Percentiles rank a stretch among this genome's conserved stretches.
phyloP scores from a whole-genome alignment of 30 jellyfish, hydroid and myxozoan genomes.

The Nemopilema nomurai region DNA sequence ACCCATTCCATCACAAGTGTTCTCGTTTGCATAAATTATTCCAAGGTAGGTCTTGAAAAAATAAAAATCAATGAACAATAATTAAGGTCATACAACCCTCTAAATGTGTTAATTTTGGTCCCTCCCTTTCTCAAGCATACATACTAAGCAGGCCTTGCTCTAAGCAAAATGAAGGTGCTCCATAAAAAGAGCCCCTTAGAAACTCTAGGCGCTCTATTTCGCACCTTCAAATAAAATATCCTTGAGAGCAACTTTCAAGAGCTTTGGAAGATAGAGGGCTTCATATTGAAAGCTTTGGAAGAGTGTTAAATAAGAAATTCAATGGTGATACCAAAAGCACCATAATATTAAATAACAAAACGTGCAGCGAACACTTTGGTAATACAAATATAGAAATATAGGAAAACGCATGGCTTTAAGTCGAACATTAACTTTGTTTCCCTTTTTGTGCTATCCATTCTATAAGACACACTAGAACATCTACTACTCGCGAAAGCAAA shows the following conservation, averaged over 20 bases:
- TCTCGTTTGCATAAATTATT: slow-evolving; percentile 6
- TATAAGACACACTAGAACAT: neutral
- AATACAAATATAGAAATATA: too few relatives aligned
- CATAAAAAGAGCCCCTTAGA: neutral
- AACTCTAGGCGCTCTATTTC: neutral
- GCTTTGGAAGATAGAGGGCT: neutral
- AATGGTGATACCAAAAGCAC: too few relatives aligned
- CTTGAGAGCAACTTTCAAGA: neutral
- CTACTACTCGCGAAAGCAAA: neutral
- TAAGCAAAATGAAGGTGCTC: neutral
- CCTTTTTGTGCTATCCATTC: neutral
- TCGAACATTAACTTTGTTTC: neutral
- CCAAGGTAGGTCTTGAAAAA: slow-evolving; percentile 2
- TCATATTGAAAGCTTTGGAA: neutral
- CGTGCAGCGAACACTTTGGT: too few relatives aligned
- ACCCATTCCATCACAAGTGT: slow-evolving; percentile 1
- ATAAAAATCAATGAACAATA: neutral
- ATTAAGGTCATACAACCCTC: neutral
- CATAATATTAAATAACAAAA: too few relatives aligned
- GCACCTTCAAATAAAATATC: neutral
- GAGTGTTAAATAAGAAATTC: too few relatives aligned
- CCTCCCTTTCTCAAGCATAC: neutral
- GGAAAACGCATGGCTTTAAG: too few relatives aligned
- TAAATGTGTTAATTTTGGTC: neutral
- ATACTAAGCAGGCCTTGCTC: neutral